Conservation (phyloP, 2,113 vertebrate genomes). For the Calidris pugnax region DNA sequence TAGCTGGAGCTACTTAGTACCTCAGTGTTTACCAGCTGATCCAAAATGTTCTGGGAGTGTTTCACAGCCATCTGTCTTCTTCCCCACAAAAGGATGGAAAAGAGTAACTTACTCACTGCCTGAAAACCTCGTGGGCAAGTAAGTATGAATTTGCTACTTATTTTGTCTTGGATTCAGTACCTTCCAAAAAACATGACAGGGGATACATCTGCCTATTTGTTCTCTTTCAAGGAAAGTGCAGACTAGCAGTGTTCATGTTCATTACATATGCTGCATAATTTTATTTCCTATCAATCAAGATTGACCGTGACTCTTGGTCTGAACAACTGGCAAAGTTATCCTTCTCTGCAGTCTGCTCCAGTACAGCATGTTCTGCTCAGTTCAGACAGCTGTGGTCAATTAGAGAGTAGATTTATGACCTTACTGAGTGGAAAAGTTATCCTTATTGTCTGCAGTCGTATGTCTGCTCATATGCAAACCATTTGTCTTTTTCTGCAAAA, state of each 20-base stretch:
- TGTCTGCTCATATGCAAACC: background rate
- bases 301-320: background rate
- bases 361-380: background rate
- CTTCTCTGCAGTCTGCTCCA: background rate
- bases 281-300: background rate
- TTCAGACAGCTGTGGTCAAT: background rate
- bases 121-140: constrained; percentile 91
- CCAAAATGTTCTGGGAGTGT: constrained; percentile 91
- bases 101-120: constrained; percentile 88
- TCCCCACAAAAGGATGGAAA: constrained; percentile 92
- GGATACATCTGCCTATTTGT: background rate
- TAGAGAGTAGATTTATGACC: background rate
- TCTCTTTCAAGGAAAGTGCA: background rate
- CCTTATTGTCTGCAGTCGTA: background rate
- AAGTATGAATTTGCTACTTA: constrained; percentile 65
- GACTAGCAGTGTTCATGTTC: accelerated
- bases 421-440: background rate
- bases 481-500: background rate
- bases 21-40: constrained; percentile 94
- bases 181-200: background rate
- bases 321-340: background rate
- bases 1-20: constrained; percentile 93
- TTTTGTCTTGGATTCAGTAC: background rate
- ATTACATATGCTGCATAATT: background rate
- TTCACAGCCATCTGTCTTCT: constrained; percentile 96